Conservation (phyloP, 2,888 invertebrate genomes). For the Leuctra nigra region DNA sequence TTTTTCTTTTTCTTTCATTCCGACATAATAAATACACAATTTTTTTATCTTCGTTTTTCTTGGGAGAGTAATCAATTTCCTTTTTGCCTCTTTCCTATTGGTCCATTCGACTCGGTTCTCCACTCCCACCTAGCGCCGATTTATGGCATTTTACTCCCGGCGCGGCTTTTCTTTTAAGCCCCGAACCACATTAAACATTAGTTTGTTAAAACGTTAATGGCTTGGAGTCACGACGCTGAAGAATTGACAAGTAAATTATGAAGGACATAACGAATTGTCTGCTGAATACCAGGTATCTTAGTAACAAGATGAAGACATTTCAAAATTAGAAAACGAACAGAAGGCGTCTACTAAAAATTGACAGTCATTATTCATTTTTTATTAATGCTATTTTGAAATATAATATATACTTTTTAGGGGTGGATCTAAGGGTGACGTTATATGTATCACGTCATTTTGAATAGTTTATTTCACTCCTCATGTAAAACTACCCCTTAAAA, state of each 20-base stretch:
- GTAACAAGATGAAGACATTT: too few relatives aligned
- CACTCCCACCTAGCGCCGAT: slow-evolving; percentile 13
- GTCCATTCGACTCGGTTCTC: slow-evolving; percentile 2
- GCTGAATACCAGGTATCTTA: too few relatives aligned
- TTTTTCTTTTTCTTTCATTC: slow-evolving; percentile 2
- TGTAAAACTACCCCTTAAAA: too few relatives aligned
- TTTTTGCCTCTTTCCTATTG: slow-evolving; percentile 11
- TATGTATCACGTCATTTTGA: too few relatives aligned
- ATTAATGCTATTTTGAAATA: too few relatives aligned
- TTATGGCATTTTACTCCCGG: neutral
- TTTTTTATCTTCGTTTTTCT: slow-evolving; percentile 13
- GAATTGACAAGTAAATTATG: slow-evolving; percentile 4
- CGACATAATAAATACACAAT: neutral
- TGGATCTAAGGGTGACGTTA: too few relatives aligned
- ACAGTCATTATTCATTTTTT: too few relatives aligned
- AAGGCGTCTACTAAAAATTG: too few relatives aligned
- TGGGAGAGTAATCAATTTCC: slow-evolving; percentile 7
- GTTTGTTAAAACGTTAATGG: slow-evolving; percentile 3
- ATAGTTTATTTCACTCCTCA: too few relatives aligned
- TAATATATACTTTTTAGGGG: too few relatives aligned
- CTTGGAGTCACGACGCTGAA: neutral
- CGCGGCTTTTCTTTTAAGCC: neutral
- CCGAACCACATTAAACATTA: slow-evolving; percentile 12
- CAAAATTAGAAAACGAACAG: too few relatives aligned
- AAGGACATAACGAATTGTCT: too few relatives aligned